Evolutionary conservation across 2,113 vertebrate species (phyloP).

Genomic region (Sula dactylatra): DNA sequence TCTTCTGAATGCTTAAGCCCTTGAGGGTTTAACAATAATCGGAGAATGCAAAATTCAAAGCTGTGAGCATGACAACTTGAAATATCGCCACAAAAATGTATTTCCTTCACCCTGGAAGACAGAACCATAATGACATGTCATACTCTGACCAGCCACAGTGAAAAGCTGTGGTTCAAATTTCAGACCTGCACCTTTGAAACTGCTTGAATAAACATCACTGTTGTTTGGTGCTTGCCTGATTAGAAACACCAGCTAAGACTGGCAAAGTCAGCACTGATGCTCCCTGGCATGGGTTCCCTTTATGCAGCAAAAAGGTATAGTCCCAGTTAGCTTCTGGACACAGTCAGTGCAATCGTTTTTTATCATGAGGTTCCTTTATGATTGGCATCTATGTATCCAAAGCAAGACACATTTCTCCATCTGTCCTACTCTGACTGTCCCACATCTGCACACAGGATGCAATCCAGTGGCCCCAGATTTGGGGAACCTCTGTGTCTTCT

Average conservation of each 20-base stretch:
- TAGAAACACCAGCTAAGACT: neutral
- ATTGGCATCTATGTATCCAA: neutral
- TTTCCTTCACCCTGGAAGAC: neutral
- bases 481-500: neutral
- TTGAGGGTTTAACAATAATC: neutral
- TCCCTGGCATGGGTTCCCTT: neutral
- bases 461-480: neutral
- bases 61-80: neutral
- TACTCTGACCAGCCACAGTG: neutral
- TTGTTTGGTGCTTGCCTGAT: neutral
- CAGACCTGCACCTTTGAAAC: neutral
- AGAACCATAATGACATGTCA: neutral
- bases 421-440: neutral
- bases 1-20: neutral
- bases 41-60: neutral
- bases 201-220: neutral
- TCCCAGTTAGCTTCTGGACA: neutral
- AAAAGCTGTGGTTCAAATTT: neutral
- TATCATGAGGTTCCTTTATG: neutral
- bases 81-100: neutral
- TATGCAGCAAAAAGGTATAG: neutral
- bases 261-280: neutral
- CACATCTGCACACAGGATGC: accelerated
- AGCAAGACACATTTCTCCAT: neutral
- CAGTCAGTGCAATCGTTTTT: accelerated